Percentiles rank a stretch among this genome's conserved stretches.
These are phyloP conservation scores for Garrulus glandarius DNA, from an alignment of 2,797 vertebrate species.

Conservation along the genomic window DNA sequence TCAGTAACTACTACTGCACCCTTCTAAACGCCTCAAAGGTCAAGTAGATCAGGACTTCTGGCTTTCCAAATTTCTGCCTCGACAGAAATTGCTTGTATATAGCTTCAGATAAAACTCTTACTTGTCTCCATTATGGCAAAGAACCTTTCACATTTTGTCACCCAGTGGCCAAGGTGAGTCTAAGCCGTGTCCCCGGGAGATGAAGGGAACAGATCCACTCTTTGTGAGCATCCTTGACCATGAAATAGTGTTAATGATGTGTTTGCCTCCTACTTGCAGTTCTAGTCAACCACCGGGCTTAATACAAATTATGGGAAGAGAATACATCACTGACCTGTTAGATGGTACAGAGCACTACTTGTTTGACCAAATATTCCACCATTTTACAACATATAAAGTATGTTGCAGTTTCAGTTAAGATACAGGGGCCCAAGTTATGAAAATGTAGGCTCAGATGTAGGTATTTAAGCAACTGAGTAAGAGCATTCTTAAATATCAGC, in stretches of 20 bases:
- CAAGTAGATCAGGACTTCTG: background rate
- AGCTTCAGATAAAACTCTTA: background rate
- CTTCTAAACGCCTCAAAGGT: background rate
- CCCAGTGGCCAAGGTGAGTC: background rate
- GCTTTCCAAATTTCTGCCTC: background rate
- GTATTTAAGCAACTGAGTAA: background rate
- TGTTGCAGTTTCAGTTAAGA: background rate
- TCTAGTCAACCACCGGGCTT: background rate
- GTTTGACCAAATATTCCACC: background rate
- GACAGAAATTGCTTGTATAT: background rate
- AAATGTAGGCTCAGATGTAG: background rate
- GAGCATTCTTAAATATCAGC: background rate
- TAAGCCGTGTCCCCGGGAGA: background rate
- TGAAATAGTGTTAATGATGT: background rate
- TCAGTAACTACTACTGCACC: background rate
- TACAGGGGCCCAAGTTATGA: background rate
- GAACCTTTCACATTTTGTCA: background rate
- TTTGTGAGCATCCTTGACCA: background rate
- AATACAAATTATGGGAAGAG: background rate
- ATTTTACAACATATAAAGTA: background rate
- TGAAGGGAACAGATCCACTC: background rate
- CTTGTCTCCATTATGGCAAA: background rate
- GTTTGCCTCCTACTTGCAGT: background rate
- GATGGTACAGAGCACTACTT: background rate
- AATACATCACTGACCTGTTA: background rate